A percentile compares a stretch with the other conserved stretches of the same genome.
These are phyloP conservation scores for Hippopotamyrus pictus DNA, from an alignment of 2,797 vertebrate species.

Conservation along the genomic window DNA sequence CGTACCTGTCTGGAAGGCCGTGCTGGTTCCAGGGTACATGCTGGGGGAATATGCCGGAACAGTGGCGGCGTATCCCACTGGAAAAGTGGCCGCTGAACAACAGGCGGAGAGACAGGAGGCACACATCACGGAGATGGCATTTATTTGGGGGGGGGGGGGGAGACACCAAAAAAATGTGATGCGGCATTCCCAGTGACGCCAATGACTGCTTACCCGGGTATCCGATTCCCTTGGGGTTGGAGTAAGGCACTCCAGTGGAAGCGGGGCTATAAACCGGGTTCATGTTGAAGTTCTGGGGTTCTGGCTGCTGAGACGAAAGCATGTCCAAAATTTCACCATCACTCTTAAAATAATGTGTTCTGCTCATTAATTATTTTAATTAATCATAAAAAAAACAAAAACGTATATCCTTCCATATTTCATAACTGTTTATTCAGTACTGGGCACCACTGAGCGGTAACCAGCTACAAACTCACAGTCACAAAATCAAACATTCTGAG, in stretches of 20 bases:
- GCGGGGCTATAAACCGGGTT: constrained; percentile 79
- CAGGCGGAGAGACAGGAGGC: background rate
- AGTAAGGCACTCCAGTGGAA: constrained; percentile 74
- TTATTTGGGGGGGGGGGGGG: background rate
- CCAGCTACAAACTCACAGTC: background rate
- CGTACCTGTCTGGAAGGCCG: constrained; percentile 72
- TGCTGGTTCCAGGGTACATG: constrained; percentile 72
- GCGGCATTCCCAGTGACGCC: background rate
- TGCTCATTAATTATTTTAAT: background rate
- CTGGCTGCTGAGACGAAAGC: background rate
- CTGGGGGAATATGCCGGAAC: constrained; percentile 73
- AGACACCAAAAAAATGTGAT: background rate
- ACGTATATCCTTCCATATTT: background rate
- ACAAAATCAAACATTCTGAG: background rate
- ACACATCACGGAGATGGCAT: background rate
- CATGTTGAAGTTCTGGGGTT: constrained; percentile 57
- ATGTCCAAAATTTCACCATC: background rate
- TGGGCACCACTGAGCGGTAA: background rate
- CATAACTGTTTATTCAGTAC: background rate
- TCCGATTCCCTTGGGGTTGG: constrained; percentile 78
- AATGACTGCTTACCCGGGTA: constrained; percentile 63
- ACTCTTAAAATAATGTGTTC: background rate
- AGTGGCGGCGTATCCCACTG: constrained; percentile 71
- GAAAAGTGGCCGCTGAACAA: constrained; percentile 62
- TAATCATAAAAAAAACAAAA: background rate